phyloP scores from a whole-genome alignment of 2,797 vertebrate genomes.

The Bryconaethiops microstoma region DNA sequence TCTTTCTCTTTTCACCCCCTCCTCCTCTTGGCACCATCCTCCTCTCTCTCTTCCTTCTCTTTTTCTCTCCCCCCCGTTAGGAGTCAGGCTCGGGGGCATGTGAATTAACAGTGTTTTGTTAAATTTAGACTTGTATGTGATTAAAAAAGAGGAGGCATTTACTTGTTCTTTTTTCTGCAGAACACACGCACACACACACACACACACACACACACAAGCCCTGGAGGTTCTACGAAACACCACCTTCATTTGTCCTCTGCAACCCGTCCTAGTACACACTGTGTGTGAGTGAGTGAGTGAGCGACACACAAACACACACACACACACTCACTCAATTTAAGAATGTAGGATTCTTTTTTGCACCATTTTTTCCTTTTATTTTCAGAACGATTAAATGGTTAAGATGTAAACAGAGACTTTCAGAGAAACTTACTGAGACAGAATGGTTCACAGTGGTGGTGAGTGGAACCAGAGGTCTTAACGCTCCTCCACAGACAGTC shows the following conservation, averaged over 20 bases:
- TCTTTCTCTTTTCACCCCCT: neutral
- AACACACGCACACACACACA: conserved; percentile 2
- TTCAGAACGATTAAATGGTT: too few relatives aligned
- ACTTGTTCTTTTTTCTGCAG: conserved; percentile 29
- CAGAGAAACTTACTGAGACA: too few relatives aligned
- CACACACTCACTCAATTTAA: neutral
- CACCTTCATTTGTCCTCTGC: conserved; percentile 4
- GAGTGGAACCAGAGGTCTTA: too few relatives aligned
- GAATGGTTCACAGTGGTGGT: too few relatives aligned
- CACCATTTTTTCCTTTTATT: too few relatives aligned
- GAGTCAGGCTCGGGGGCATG: neutral
- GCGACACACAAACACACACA: neutral
- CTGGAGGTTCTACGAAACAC: neutral
- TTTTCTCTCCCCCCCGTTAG: neutral
- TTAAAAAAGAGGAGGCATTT: conserved; percentile 31
- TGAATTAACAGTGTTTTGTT: conserved; percentile 25
- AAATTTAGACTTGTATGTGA: conserved; percentile 26
- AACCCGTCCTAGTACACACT: neutral
- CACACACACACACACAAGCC: conserved; percentile 10
- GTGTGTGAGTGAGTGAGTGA: neutral
- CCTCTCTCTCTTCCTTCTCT: neutral
- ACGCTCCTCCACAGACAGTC: too few relatives aligned
- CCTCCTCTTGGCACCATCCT: neutral
- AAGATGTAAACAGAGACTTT: too few relatives aligned
- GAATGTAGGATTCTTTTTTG: neutral